Evolutionary conservation across 2,888 invertebrate species (phyloP), one percentile per base, ranked within the genome.

Genomic region (Oeneis ivallda): DNA sequence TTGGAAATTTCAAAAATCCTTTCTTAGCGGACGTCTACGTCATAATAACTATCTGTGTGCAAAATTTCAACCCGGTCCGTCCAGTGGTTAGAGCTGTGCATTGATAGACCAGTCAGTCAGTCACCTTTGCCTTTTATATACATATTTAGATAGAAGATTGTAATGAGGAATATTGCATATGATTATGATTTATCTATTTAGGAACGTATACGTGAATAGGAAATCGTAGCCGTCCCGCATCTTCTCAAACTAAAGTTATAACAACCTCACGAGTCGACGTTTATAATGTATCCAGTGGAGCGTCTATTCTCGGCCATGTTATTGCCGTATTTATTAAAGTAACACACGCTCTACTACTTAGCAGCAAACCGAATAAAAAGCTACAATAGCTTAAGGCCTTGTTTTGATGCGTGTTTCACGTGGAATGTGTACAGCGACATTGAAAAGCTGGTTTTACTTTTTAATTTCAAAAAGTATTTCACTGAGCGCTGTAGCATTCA

Each of bases 291-390:
- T 62, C 53, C 60, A 59, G 43, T 53, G 34, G 60, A 58, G 59
- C 56, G 54, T 56, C 54, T 60, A 52, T 53, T 64, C 49, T 41
- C 41, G 65, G 37, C 50, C 49, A 50, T 61, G 63, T 65, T 64
- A 64, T 68, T 65, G 58, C 50, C 43, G 65, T 62, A 65, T 70
- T 64, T 70, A 65, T 67, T 67, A 50, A 67, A 70, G 65, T 58
- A 65, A 69, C 63, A 63, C 56, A 45, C 43, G 52, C 52, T 56
- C 57, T 62, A 57, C 59, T 58, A 52, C 58, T 65, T 60, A 56
- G 13, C 39, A 19, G 19, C 17, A 39, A 41, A 19, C 9, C 56
- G 56, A 41, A 56, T 41, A 56, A 56, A 53, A 41, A 41, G 19
- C 9, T 39, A 54, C 39, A 11, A 19, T 13, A 41, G 19, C 56